Conservation (phyloP, 2,888 invertebrate genomes). For the Andrena trimmerana region DNA sequence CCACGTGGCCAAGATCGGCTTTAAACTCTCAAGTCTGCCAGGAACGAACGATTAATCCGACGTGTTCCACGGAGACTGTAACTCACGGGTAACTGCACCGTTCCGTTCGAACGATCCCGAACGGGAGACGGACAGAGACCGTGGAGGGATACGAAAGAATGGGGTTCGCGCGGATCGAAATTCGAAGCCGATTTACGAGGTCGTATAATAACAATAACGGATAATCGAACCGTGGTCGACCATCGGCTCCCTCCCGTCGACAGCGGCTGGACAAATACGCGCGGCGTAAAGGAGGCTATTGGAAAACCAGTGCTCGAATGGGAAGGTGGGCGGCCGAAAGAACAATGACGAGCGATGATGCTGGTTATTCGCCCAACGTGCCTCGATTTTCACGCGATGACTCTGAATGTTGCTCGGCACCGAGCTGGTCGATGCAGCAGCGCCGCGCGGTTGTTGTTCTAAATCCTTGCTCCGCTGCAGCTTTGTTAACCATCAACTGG, state of each 20-base stretch:
- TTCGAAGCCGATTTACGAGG: constrained; percentile 61
- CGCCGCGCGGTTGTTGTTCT: constrained; percentile 2
- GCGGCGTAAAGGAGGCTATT: constrained; percentile 62
- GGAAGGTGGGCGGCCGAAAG: constrained; percentile 55
- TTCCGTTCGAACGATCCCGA: constrained; percentile 58
- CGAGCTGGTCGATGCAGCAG: background rate
- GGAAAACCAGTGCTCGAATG: constrained; percentile 71
- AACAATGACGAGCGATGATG: constrained; percentile 56
- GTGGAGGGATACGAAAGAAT: constrained; percentile 29
- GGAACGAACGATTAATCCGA: constrained; percentile 51
- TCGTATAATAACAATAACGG: constrained; percentile 65
- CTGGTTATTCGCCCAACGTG: constrained; percentile 15
- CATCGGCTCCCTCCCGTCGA: constrained; percentile 55
- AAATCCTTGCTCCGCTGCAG: background rate
- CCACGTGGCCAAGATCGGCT: background rate
- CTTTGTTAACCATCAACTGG: background rate
- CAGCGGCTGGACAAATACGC: constrained; percentile 69
- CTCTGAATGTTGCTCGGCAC: constrained; percentile 27
- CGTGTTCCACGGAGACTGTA: constrained; percentile 10
- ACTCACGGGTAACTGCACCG: constrained; percentile 37
- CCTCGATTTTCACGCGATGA: constrained; percentile 49
- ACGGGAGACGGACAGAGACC: background rate
- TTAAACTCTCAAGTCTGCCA: background rate
- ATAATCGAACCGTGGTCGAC: constrained; percentile 66
- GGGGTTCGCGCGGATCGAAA: constrained; percentile 39